Base-by-base conservation (phyloP, 2,797 vertebrate species). In the Tachyglossus aculeatus region DNA sequence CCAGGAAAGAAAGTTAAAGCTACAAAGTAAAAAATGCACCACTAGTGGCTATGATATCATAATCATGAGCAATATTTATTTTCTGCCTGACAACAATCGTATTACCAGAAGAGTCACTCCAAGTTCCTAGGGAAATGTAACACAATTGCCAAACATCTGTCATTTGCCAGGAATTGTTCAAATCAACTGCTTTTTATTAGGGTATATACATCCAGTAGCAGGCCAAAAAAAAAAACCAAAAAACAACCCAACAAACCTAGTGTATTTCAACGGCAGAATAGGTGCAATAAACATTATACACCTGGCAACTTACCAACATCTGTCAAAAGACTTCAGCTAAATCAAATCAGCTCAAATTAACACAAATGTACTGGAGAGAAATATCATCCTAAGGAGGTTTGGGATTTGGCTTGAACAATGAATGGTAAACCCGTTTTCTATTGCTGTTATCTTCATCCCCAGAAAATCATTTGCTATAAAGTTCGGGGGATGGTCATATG, bases 111-210 rank as follows among this genome's bases (percentile, higher is more conserved):
- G n/a, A 77, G 52, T 21, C 64, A 4, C 57, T 50, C 64, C 31
- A 61, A 63, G 64, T 47, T 72, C n/a, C 71, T 80, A 65, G 67
- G 76, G 68, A 71, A 79, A 71, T n/a, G 16, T 27, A 72, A 65
- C n/a, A 34, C 9, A 71, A 56, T 16, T 31, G 38, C 8, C 61
- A 76, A 73, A 64, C 18, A 56, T 41, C 2, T 38, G 22, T 59
- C 36, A 63, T 70, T 9, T 68, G 59, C 51, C 66, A 57, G 68
- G 45, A 64, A 58, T 29, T 66, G n/a, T 25, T 59, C 55, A 47
- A 63, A 67, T 71, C 63, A 78, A 81, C 29, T 64, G 41, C 22
- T 61, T 59, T 71, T 58, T 71, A 61, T 47, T 60, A 51, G 43
- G 1, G 9, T 53, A 59, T 29, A 15, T 21, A 32, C 32, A 21